Evolutionary conservation across 1,140 invertebrate genomes (phyloP), one percentile per base, ranked within the genome.

Genomic region (Trichoplusia ni): DNA sequence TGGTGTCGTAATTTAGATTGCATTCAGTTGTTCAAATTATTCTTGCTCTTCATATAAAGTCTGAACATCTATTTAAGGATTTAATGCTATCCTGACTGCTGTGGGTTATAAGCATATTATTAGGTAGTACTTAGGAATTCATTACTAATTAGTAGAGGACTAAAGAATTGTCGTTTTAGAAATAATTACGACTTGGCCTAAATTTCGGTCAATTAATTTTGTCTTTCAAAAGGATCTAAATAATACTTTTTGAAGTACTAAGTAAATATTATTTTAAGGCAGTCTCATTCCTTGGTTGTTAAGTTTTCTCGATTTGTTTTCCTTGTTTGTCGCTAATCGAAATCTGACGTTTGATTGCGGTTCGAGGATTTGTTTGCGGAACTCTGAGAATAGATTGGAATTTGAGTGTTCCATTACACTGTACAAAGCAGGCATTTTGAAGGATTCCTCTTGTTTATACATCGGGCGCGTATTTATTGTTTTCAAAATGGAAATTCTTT

Each of bases 271-370:
- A 29, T 47, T 49, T 14, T 29, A 40, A 51, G 21, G 16, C 6
- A 19, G 18, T 31, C 2, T 1, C 38, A 33, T 21, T 46, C 18
- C 42, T 27, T 8, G 9, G 25, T 31, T 14, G 19, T 7, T 18
- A 11, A 19, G 25, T 7, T 23, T 18, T 19, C 27, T n/a, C n/a
- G n/a, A n/a, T n/a, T n/a, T n/a, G n/a, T 64, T 58, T 58, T 47
- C 33, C 51, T 64, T 58, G 63, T 64, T 64, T 64, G 21, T 54
- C 19, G 31, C 31, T 64, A 58, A 64, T 49, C 53, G 53, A 40
- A 64, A 58, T 31, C 46, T 53, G 18, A 9, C 31, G 29, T 40
- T 64, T 58, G 35, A 40, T 56, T 38, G 35, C 9, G 35, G 23
- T 7, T 56, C 33, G 16, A 11, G 9, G 37, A 47, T 64, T 40